Evolutionary conservation across 2,797 vertebrate species (phyloP), one percentile per base, ranked within the genome.

Genomic region (Podargus strigoides): DNA sequence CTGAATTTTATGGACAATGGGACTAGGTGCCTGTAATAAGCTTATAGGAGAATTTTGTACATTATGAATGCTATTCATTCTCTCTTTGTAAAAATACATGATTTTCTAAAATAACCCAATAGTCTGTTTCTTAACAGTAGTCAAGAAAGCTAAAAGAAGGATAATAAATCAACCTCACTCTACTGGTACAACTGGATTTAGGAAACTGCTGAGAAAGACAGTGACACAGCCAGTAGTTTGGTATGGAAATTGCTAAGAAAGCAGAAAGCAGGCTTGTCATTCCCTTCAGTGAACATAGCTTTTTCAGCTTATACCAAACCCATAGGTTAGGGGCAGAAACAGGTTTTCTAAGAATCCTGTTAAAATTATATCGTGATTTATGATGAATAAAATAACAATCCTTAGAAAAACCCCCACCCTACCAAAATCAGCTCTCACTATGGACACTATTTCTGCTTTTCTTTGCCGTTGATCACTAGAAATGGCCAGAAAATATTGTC

Each of bases 161-260:
- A 4, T 46, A 64, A 39, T 68, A 89, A 90, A 42, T 74, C 44
- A 85, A n/a, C 21, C 75, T 93, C 11, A 75, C 64, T 32, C 37
- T 44, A 66, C 93, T 85, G 87, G 89, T 94, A 67, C 26, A 89
- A 85, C 84, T 18, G 49, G 90, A 62, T 95, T 80, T 83, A 56
- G 39, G 30, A 83, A 92, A 64, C 1, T 19, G 37, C 67, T 76
- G 77, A 79, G 59, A 66, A 76, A 85, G 83, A 66, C 36, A 49
- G 23, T 72, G 85, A 83, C 20, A 6, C 37, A 85, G 58, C 44
- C 1, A 0, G 23, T 55, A 84, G 62, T 62, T 87, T 84, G 58
- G 18, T 73, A 56, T 72, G 78, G 69, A 88, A 90, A 95, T 89
- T 83, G 75, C 72, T 75, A 93, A 60, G 75, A 64, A 87, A 80